Percentiles rank a stretch among this genome's conserved stretches.
Conservation (phyloP, 2,888 invertebrate species). For the Amphipoea lucens region DNA sequence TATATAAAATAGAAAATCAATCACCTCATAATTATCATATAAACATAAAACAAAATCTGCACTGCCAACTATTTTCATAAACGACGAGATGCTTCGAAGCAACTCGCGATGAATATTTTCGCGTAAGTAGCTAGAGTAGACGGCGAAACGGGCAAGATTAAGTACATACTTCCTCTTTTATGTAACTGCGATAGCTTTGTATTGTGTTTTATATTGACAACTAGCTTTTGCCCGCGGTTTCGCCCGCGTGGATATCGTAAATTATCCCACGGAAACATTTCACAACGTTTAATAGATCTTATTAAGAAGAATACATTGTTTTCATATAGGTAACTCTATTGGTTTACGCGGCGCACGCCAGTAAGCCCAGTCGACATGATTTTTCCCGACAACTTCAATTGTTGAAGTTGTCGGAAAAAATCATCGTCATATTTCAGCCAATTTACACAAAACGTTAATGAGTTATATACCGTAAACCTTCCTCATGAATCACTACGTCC, state of each 20-base stretch:
- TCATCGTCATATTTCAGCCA: background rate
- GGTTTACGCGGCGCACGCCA: background rate
- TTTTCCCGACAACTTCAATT: background rate
- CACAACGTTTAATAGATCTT: background rate
- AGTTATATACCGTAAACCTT: background rate
- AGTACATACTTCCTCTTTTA: background rate
- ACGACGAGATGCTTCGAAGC: conserved; percentile 1
- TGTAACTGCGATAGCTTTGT: conserved; percentile 7
- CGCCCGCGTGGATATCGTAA: too few relatives aligned
- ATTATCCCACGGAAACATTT: too few relatives aligned
- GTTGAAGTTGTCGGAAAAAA: too few relatives aligned
- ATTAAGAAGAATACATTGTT: background rate
- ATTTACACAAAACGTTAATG: background rate
- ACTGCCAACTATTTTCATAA: too few relatives aligned
- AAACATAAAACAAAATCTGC: background rate
- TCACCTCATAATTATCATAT: background rate
- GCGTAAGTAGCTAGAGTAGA: conserved; percentile 17
- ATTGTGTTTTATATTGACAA: conserved; percentile 12
- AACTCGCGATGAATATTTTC: background rate
- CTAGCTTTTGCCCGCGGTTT: background rate
- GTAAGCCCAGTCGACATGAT: background rate
- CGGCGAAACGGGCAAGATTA: conserved; percentile 7
- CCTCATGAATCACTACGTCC: background rate
- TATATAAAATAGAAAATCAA: background rate
- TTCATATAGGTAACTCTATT: background rate